Percentiles rank a stretch among this genome's conserved stretches.
Conservation (phyloP, 2,113 vertebrate genomes). For the Balaeniceps rex region DNA sequence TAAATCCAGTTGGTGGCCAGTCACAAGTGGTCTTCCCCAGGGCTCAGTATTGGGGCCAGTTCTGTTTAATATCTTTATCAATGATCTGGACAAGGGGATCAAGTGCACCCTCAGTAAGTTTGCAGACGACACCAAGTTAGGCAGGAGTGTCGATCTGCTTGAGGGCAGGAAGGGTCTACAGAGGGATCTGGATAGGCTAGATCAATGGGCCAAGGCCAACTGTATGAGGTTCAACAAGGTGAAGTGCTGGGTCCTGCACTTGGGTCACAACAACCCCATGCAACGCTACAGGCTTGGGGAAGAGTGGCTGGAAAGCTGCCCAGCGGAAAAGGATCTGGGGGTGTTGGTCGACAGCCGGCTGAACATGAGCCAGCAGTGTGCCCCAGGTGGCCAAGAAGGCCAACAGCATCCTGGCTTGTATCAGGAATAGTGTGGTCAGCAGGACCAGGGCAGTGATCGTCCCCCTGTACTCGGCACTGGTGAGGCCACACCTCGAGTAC, state of each 20-base stretch:
- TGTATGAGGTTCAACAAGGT: not conserved
- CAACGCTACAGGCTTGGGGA: not conserved
- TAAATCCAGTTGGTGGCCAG: rapidly evolving
- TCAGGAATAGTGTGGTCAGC: not conserved
- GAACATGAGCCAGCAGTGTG: not conserved
- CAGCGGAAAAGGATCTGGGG: not conserved
- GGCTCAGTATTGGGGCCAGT: not conserved
- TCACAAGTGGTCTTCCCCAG: not conserved
- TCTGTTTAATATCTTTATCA: not conserved
- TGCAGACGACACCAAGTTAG: not conserved
- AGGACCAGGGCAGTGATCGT: rapidly evolving
- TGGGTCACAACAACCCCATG: not conserved
- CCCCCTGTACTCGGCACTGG: rapidly evolving
- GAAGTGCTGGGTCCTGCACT: not conserved
- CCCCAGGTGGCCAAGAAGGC: not conserved
- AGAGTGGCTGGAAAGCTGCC: not conserved
- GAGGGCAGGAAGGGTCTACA: not conserved
- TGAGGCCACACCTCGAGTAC: not conserved
- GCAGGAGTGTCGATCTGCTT: not conserved
- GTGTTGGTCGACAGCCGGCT: not conserved
- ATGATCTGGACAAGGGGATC: too few species aligned
- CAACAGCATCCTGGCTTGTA: not conserved
- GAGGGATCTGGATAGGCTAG: not conserved
- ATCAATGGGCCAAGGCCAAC: rapidly evolving
- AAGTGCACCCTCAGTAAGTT: not conserved